These are phyloP conservation scores for Conger conger DNA, from an alignment of 2,113 vertebrate genomes.

Conservation along the genomic window DNA sequence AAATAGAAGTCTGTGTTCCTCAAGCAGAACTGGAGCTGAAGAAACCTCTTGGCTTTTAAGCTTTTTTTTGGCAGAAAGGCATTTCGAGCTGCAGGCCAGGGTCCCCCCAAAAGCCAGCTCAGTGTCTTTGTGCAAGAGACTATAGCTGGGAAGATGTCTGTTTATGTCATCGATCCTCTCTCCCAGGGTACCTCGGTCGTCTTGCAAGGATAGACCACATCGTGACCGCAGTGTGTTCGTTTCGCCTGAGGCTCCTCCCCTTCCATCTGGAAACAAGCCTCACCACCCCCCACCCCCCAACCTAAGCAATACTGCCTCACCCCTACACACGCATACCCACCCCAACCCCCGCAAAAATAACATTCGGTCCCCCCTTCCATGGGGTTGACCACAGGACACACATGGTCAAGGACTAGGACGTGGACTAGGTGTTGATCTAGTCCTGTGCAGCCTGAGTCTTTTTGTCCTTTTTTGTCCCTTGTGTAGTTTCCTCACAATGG, in stretches of 20 bases:
- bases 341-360: not conserved
- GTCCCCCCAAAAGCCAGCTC: not conserved
- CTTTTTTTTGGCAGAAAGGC: not conserved
- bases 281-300: not conserved
- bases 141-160: slow-evolving; percentile 4
- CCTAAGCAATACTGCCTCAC: not conserved
- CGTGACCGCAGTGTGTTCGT: not conserved
- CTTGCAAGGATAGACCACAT: not conserved
- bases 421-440: not conserved
- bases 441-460: not conserved
- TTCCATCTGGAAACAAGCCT: not conserved
- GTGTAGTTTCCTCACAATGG: not conserved
- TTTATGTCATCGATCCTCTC: not conserved
- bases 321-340: not conserved
- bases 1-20: not conserved
- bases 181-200: not conserved
- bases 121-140: not conserved
- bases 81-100: not conserved
- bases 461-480: not conserved
- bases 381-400: not conserved
- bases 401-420: not conserved
- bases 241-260: not conserved
- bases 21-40: not conserved
- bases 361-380: not conserved
- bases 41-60: not conserved